Evolutionary conservation across 2,888 invertebrate genomes (phyloP).

Genomic region (Lycocerus yunnanus): DNA sequence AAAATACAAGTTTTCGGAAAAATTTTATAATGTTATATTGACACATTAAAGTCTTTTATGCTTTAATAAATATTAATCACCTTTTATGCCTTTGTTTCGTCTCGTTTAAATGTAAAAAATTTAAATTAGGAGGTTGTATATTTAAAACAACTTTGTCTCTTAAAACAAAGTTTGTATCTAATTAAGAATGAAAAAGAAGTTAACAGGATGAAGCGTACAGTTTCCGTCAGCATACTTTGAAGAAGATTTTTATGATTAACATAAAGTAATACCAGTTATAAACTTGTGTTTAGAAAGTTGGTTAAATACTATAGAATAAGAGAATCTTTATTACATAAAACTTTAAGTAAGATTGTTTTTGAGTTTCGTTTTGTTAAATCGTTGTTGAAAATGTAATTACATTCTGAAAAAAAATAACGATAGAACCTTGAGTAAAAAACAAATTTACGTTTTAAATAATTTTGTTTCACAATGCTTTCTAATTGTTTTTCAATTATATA

Average conservation of each 20-base stretch:
- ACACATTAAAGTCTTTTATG: not conserved
- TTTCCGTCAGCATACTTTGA: not conserved
- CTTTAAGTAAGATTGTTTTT: not conserved
- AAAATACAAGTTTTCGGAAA: not conserved
- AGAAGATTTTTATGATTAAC: constrained; percentile 16
- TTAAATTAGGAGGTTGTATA: not conserved
- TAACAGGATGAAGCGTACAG: not conserved
- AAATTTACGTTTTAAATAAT: not conserved
- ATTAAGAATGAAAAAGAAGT: constrained; percentile 2
- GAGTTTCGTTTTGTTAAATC: not conserved
- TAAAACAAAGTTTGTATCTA: not conserved
- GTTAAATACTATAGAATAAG: constrained; percentile 12
- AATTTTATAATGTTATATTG: not conserved
- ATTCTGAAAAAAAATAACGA: not conserved
- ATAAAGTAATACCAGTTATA: constrained; percentile 26
- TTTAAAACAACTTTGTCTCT: not conserved
- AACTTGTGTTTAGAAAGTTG: constrained; percentile 19
- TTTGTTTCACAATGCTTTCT: not conserved
- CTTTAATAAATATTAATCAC: not conserved
- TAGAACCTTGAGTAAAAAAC: not conserved
- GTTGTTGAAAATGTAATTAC: not conserved
- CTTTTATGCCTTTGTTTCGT: not conserved
- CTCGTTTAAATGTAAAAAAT: not conserved
- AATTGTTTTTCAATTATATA: not conserved
- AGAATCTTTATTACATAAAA: not conserved